Evolutionary conservation across 1,140 invertebrate genomes (phyloP), one percentile per base, ranked within the genome.

Genomic region (Zaprionus vittiger): DNA sequence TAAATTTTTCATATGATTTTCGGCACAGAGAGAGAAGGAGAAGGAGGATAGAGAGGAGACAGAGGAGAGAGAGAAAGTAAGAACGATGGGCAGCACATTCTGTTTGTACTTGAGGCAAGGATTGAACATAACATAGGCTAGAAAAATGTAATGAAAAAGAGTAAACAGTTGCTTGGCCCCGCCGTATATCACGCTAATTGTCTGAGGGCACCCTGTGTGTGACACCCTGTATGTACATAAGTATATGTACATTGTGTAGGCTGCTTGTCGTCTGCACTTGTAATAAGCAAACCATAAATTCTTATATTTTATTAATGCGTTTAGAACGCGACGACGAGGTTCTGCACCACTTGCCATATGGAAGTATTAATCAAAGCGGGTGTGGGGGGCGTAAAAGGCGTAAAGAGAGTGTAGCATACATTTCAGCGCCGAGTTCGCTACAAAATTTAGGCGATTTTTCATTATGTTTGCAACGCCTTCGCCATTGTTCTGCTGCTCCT

Each of bases 241-340:
- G 38, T 15, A 4, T 3, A 1, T 20, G 20, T 20, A 34, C 31
- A 34, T 34, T 11, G 31, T 38, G 28, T 31, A 31, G 28, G 28
- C 28, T 31, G 34, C 22, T 49, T 66, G 69, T 62, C 72, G 72
- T 67, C 64, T 77, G 65, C 66, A 55, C 60, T 79, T 71, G 59
- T 85, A 81, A 90, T 89, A 90, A 84, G 85, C 81, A 78, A 77
- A 70, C 81, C 84, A 89, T 89, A 89, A 89, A 89, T 89, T 89
- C 72, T 80, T 81, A 90, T 90, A 89, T 89, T 89, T 89, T 89
- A 89, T 89, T 89, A 89, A 89, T 89, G 84, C 75, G 84, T 65
- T 73, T 84, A 56, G 84, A 89, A 81, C 79, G 84, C 84, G 78
- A 73, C 54, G 81, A 75, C 54, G 81, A 75, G 73, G 74, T 81